phyloP scores from a whole-genome alignment of 92 coral and sea anemone genomes.

The Palythoa caribaeorum region DNA sequence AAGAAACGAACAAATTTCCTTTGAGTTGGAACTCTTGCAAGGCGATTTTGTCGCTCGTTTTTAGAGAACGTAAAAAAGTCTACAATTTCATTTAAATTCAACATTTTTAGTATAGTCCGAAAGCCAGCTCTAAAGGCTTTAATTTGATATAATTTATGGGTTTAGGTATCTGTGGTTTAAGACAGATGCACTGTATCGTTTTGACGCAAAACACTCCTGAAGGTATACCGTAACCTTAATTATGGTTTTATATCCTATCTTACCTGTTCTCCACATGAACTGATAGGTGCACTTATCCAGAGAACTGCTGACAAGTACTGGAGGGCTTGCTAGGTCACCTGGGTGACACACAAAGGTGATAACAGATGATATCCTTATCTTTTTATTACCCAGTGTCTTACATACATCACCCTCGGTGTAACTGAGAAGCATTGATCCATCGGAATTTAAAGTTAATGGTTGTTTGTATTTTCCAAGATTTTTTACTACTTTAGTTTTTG shows the following conservation, averaged over 20 bases:
- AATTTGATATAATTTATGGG: no score
- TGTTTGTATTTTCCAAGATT: slow-evolving; percentile 77
- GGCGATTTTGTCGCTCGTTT: no score
- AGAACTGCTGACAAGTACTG: slow-evolving; percentile 83
- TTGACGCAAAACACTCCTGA: no score
- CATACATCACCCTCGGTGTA: slow-evolving; percentile 83
- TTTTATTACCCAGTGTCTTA: slow-evolving; percentile 51
- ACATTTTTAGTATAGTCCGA: no score
- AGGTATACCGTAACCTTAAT: no score
- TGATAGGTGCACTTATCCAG: slow-evolving; percentile 81
- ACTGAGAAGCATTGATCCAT: slow-evolving; percentile 68
- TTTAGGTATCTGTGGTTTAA: no score
- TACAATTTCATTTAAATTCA: no score
- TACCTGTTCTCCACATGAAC: slow-evolving; percentile 95
- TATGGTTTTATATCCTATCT: not conserved
- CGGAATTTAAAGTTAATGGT: slow-evolving; percentile 65
- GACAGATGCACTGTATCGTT: no score
- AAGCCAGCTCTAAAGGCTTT: no score
- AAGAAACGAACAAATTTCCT: no score
- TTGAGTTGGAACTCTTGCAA: no score
- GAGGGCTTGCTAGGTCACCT: slow-evolving; percentile 92
- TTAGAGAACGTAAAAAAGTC: no score
- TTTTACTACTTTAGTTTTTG: slow-evolving; percentile 56
- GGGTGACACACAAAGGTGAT: slow-evolving; percentile 89
- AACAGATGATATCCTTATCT: slow-evolving; percentile 58